Evolutionary conservation across 1,140 invertebrate genomes (phyloP).

Genomic region (Pentalonia nigronervosa): DNA sequence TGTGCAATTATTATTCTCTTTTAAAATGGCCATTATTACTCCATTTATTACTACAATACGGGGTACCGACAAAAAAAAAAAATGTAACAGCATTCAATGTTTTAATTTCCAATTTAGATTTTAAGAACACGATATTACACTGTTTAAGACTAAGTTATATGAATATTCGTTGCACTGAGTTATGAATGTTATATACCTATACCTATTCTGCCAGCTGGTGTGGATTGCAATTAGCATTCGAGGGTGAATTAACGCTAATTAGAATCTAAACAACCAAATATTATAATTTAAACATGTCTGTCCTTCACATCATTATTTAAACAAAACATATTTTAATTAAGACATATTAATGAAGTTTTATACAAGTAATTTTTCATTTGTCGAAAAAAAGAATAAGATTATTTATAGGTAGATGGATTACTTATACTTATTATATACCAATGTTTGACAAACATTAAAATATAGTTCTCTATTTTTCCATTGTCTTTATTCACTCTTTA

Average conservation of each 20-base stretch:
- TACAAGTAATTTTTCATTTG: neutral
- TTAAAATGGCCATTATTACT: neutral
- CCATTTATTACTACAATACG: neutral
- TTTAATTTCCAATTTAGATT: neutral
- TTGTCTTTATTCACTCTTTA: neutral
- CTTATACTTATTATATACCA: neutral
- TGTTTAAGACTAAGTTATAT: neutral
- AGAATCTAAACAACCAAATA: neutral
- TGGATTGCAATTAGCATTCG: conserved; percentile 11
- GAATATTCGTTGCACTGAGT: neutral
- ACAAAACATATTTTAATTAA: conserved; percentile 32
- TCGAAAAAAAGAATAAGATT: neutral
- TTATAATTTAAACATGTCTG: neutral
- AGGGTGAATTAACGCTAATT: neutral
- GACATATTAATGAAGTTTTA: neutral
- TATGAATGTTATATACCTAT: neutral
- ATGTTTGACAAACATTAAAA: neutral
- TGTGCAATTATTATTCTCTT: neutral
- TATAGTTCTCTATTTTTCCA: neutral
- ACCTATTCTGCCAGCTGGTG: neutral
- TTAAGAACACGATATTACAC: neutral
- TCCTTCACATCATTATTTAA: neutral
- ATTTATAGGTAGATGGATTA: neutral
- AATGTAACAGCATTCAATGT: neutral
- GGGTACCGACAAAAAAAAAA: neutral